Evolutionary conservation across 2,797 vertebrate species (phyloP).

Genomic region (Mastacembelus armatus): DNA sequence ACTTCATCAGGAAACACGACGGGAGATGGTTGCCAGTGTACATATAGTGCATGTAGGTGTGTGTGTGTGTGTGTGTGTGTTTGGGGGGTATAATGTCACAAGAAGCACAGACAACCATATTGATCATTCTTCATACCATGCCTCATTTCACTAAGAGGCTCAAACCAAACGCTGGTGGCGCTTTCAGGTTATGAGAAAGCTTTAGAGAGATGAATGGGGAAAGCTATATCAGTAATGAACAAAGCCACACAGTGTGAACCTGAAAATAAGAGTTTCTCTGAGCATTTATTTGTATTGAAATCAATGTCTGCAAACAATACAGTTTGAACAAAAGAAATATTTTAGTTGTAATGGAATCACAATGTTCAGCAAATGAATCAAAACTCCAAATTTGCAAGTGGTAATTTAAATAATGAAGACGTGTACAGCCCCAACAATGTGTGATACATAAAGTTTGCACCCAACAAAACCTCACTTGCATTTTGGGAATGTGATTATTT

Average conservation of each 20-base stretch:
- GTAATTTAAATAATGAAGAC: background rate
- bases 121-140: slow-evolving; percentile 48
- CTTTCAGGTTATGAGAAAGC: slow-evolving; percentile 12
- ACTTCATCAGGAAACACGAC: slow-evolving; percentile 4
- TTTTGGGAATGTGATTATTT: no score
- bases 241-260: background rate
- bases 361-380: background rate
- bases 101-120: slow-evolving; percentile 43
- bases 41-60: background rate
- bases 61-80: slow-evolving; percentile 8
- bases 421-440: background rate
- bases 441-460: background rate
- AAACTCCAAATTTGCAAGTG: background rate
- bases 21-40: background rate
- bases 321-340: background rate
- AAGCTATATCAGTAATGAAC: background rate
- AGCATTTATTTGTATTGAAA: slow-evolving; percentile 18
- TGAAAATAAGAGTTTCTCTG: background rate
- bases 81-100: slow-evolving; percentile 24
- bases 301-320: background rate
- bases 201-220: background rate
- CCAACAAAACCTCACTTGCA: no score
- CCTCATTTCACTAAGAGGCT: slow-evolving; percentile 62
- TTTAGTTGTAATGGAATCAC: background rate
- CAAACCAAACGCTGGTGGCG: slow-evolving; percentile 21